A percentile compares a stretch with the other conserved stretches of the same genome.
phyloP scores from a whole-genome alignment of 2,888 invertebrate species.

The Rugalucina vietnamica region DNA sequence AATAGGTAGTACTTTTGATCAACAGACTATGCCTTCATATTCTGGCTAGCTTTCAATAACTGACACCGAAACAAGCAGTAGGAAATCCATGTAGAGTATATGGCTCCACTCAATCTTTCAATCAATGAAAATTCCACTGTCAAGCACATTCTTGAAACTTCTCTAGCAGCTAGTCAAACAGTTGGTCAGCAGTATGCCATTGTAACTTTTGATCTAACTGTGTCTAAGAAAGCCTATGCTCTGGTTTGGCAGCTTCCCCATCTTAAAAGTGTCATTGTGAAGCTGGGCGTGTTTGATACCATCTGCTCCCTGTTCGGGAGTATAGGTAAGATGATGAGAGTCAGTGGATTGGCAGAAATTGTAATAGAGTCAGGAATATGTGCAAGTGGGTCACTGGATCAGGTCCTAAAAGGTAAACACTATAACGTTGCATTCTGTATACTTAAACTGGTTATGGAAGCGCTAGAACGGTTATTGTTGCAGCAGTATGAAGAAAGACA shows the following conservation, averaged over 20 bases:
- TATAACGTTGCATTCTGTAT: neutral
- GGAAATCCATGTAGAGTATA: slow-evolving; percentile 48
- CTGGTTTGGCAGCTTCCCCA: slow-evolving; percentile 41
- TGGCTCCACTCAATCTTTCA: slow-evolving; percentile 45
- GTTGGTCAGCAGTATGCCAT: slow-evolving; percentile 49
- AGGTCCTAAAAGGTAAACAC: neutral
- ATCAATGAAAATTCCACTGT: slow-evolving; percentile 60
- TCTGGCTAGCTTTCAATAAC: slow-evolving; percentile 51
- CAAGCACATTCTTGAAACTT: slow-evolving; percentile 48
- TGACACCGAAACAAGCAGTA: neutral
- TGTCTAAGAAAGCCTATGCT: slow-evolving; percentile 52
- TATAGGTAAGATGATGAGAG: slow-evolving; percentile 40
- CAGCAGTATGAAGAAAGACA: neutral
- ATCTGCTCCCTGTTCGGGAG: slow-evolving; percentile 31
- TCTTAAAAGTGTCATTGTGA: neutral
- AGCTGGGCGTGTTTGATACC: neutral
- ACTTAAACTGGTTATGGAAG: too few species aligned
- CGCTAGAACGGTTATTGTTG: neutral
- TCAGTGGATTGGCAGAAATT: slow-evolving; percentile 49
- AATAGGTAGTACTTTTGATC: slow-evolving; percentile 15
- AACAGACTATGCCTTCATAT: slow-evolving; percentile 26
- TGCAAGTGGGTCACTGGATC: neutral
- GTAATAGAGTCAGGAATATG: slow-evolving; percentile 32
- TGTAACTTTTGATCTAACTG: slow-evolving; percentile 60
- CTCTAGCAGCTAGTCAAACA: slow-evolving; percentile 28